Base-by-base conservation (phyloP, 2,113 vertebrate species). In the Nyctibius bracteatus region DNA sequence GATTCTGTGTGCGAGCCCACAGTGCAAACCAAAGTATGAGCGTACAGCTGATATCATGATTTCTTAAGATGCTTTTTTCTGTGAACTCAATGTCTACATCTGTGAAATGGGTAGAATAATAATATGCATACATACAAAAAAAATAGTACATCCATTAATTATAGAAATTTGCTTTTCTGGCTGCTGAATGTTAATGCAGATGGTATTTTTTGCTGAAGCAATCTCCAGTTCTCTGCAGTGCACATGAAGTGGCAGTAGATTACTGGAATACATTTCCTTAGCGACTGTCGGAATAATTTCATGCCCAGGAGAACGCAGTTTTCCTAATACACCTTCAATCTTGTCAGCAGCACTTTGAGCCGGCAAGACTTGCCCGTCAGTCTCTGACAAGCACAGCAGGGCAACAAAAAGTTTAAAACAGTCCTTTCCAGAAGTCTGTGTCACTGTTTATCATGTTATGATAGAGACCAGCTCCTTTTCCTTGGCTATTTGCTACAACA, bases 261-360 rank as follows among this genome's bases (percentile, higher is more conserved):
- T 95, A 82, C 68, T 88, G 74, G 87, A 85, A 92, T 75, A 75
- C 55, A 85, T 96, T 92, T 92, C 75, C 44, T 74, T 79, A 55
- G 81, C 0, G 0, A 41, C 65, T 91, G 52, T 71, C 33, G 10
- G 75, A 92, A 90, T 95, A 90, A 91, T 94, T 82, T 89, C 81
- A 83, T 73, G 66, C 71, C 81, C 57, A 92, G 74, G 55, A 96
- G 72, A 94, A 86, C 75, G 49, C 47, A 46, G 77, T 46, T 90
- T 82, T 70, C 78, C 77, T 84, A 79, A 91, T 18, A 80, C 46
- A 83, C 72, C 73, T 78, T 77, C 78, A 70, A n/a, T 43, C 86
- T 82, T 72, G 79, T 75, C 95, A 95, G 88, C 58, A 92, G 71
- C 81, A 80, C 66, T 88, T 79, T 13, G 54, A 84, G 67, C 58